phyloP scores from a whole-genome alignment of 2,113 vertebrate species.

The Sebastes fasciatus region DNA sequence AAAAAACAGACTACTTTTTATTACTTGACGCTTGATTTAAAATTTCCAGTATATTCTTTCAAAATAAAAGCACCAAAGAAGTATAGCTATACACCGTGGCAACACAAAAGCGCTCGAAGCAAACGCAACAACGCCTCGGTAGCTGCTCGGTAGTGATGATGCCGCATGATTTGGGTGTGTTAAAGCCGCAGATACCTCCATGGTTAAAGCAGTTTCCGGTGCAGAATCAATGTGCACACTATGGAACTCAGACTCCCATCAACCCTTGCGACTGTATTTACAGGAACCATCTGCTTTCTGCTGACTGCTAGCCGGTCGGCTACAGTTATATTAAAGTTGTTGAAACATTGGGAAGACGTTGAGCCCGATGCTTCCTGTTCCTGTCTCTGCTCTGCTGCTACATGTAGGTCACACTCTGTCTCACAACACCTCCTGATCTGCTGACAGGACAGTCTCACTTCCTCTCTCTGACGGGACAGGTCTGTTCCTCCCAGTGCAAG shows the following conservation, averaged over 20 bases:
- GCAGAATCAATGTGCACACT: too few relatives aligned
- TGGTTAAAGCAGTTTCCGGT: too few relatives aligned
- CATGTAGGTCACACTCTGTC: constrained; percentile 23
- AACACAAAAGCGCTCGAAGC: not conserved
- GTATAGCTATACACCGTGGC: too few relatives aligned
- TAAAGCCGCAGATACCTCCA: too few relatives aligned
- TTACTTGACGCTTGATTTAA: not conserved
- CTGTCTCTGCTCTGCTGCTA: not conserved
- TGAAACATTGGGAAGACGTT: not conserved
- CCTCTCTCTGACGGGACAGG: constrained; percentile 48
- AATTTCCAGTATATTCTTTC: not conserved
- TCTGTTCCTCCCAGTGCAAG: constrained; percentile 4
- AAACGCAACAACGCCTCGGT: not conserved
- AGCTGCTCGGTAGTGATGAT: too few relatives aligned
- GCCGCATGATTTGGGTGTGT: not conserved
- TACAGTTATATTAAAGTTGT: constrained; percentile 2
- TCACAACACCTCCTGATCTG: constrained; percentile 46
- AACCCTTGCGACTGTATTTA: constrained; percentile 53
- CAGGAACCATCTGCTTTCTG: constrained; percentile 15
- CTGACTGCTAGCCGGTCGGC: not conserved
- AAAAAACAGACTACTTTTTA: not conserved
- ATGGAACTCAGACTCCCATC: constrained; percentile 61
- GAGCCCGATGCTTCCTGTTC: not conserved
- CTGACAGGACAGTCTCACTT: constrained; percentile 72
- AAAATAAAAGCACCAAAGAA: not conserved